phyloP scores from a whole-genome alignment of 2,888 invertebrate species.

The Eugnorisma glareosa region DNA sequence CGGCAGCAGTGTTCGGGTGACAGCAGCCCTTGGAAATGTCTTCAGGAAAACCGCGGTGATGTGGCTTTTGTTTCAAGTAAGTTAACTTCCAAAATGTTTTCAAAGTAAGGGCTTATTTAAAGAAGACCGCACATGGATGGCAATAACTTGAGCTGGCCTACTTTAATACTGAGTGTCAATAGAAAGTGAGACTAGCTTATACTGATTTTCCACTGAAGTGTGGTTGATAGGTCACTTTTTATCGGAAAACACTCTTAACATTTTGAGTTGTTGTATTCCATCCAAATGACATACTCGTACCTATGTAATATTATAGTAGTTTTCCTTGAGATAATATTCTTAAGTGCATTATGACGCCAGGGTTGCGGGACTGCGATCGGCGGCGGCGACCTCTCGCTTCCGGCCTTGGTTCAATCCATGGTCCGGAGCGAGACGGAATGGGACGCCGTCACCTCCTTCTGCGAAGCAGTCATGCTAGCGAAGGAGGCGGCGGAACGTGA shows the following conservation, averaged over 20 bases:
- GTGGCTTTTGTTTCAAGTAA: constrained; percentile 93
- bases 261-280: not conserved
- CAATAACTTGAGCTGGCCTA: not conserved
- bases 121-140: not conserved
- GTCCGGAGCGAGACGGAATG: too few species aligned
- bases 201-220: not conserved
- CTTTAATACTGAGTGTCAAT: not conserved
- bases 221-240: constrained; percentile 5
- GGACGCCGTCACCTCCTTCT: too few species aligned
- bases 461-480: too few species aligned
- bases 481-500: too few species aligned
- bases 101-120: constrained; percentile 1
- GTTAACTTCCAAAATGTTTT: constrained; percentile 49
- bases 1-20: constrained; percentile 88
- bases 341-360: not conserved
- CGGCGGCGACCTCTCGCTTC: too few species aligned
- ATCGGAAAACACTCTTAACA: not conserved
- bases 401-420: too few species aligned
- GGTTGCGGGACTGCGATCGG: too few species aligned
- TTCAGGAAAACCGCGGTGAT: constrained; percentile 93
- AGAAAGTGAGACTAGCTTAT: not conserved
- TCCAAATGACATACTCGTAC: constrained; percentile 5
- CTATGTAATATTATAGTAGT: not conserved
- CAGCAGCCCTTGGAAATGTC: constrained; percentile 91
- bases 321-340: constrained; percentile 19